Conservation (phyloP, 2,113 vertebrate species). For the Daubentonia madagascariensis region DNA sequence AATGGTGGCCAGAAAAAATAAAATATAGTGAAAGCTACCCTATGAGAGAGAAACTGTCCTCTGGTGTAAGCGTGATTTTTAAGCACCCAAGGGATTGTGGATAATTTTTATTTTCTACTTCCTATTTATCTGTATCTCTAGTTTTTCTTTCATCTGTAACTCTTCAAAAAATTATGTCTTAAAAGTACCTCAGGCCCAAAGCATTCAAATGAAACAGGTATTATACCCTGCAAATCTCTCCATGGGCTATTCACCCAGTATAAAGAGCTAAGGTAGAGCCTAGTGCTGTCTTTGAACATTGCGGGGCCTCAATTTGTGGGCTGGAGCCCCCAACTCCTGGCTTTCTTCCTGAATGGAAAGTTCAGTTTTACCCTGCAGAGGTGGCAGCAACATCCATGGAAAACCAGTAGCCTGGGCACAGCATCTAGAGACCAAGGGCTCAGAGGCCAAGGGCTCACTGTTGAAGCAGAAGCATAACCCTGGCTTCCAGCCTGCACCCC, state of each 20-base stretch:
- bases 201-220: constrained; percentile 48
- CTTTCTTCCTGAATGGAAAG: neutral
- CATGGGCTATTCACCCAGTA: constrained; percentile 29
- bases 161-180: neutral
- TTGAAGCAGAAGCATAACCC: neutral
- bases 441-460: neutral
- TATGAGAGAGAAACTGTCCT: neutral
- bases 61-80: neutral
- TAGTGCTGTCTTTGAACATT: constrained; percentile 13
- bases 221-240: neutral
- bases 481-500: constrained; percentile 47
- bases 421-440: constrained; percentile 8
- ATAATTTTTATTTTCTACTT: constrained; percentile 27
- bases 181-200: neutral
- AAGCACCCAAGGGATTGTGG: neutral
- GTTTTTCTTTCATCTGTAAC: constrained; percentile 14
- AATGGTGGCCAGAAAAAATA: constrained; percentile 2
- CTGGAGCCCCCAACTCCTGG: neutral
- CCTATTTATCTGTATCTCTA: constrained; percentile 15
- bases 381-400: neutral
- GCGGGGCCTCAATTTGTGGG: neutral
- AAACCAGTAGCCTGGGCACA: neutral
- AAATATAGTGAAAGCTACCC: neutral
- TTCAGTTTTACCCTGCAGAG: constrained; percentile 22
- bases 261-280: constrained; percentile 46